Conservation (phyloP, 2,113 vertebrate genomes). For the Coracopsis vasa region DNA sequence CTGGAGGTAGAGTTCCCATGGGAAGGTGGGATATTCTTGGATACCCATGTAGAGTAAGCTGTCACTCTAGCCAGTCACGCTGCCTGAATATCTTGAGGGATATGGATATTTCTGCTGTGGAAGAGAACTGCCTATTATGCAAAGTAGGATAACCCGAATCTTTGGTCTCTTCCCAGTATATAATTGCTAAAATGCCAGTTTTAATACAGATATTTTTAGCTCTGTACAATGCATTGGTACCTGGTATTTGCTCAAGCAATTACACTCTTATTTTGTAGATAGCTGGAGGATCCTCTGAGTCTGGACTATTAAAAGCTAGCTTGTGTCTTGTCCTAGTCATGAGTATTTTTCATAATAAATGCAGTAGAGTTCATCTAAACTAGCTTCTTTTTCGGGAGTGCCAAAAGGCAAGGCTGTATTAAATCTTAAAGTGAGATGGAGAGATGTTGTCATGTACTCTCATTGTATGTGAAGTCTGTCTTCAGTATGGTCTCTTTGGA, state of each 20-base stretch:
- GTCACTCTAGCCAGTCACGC: accelerated
- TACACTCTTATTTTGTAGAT: neutral
- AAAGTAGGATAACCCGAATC: neutral
- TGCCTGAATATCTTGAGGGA: neutral
- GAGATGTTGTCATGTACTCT: neutral
- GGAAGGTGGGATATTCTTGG: neutral
- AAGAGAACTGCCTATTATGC: neutral
- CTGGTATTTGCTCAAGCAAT: neutral
- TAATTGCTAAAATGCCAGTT: neutral
- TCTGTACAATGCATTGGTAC: neutral
- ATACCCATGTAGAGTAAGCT: neutral
- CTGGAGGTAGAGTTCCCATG: neutral
- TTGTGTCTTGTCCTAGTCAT: neutral
- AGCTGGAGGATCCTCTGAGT: neutral
- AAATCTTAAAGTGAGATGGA: neutral
- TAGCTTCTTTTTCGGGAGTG: neutral
- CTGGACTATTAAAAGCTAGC: neutral
- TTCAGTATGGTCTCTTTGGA: neutral
- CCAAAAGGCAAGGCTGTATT: neutral
- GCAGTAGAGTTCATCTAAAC: neutral
- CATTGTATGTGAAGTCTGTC: neutral
- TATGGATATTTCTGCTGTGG: neutral
- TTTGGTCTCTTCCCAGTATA: neutral
- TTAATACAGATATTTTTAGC: neutral
- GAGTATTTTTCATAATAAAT: neutral